Evolutionary conservation across 2,113 vertebrate species (phyloP).

Genomic region (Elephantulus edwardii): DNA sequence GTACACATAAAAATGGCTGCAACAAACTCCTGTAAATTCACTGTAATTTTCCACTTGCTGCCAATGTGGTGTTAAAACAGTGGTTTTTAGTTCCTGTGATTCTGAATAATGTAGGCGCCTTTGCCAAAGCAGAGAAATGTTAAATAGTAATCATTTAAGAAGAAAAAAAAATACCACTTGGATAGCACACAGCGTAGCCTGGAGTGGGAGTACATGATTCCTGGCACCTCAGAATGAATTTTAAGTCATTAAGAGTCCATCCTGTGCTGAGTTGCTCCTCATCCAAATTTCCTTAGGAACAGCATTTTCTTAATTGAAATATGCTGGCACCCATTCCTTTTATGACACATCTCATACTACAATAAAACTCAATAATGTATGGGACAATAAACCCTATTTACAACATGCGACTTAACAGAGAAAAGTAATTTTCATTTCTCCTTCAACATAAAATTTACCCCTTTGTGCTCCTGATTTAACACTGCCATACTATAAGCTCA

Average conservation of each 20-base stretch:
- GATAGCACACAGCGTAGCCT: slow-evolving; percentile 2
- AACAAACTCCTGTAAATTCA: slow-evolving; percentile 41
- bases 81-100: slow-evolving; percentile 23
- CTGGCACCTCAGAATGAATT: slow-evolving; percentile 24
- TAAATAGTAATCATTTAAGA: slow-evolving; percentile 8
- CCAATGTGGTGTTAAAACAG: slow-evolving; percentile 33
- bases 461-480: slow-evolving; percentile 10
- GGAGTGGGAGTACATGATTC: not conserved
- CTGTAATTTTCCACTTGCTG: slow-evolving; percentile 52
- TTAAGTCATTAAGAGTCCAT: slow-evolving; percentile 43
- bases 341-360: not conserved
- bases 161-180: not conserved
- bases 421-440: slow-evolving; percentile 27
- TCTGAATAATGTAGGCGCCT: slow-evolving; percentile 46
- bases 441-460: slow-evolving; percentile 25
- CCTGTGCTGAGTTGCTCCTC: not conserved
- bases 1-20: slow-evolving; percentile 39
- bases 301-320: slow-evolving; percentile 29
- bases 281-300: slow-evolving; percentile 34
- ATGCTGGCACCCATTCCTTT: slow-evolving; percentile 22
- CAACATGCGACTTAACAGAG: slow-evolving; percentile 12
- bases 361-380: slow-evolving; percentile 24
- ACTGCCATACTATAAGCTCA: not conserved
- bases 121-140: slow-evolving; percentile 47
- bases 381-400: slow-evolving; percentile 38